A percentile compares a stretch with the other conserved stretches of the same genome.
Conservation (phyloP, 2,113 vertebrate genomes). For the Sinocyclocheilus anshuiensis region DNA sequence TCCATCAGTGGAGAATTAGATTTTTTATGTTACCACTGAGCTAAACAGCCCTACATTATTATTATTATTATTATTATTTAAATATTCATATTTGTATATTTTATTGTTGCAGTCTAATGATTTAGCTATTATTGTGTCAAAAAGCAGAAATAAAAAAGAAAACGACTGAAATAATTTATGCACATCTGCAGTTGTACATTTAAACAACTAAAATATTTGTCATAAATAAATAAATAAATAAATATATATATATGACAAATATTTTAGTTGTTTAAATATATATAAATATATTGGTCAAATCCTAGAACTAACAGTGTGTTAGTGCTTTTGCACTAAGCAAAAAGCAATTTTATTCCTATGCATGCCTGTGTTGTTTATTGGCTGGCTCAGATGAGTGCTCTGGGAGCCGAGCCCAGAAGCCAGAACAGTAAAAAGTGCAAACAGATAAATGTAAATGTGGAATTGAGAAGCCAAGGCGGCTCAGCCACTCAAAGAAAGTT, state of each 20-base stretch:
- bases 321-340: conserved; percentile 28
- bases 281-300: background rate
- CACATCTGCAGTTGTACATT: too few relatives aligned
- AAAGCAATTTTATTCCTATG: conserved; percentile 41
- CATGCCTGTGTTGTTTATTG: conserved; percentile 51
- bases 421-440: conserved; percentile 44
- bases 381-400: conserved; percentile 48
- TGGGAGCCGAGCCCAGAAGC: conserved; percentile 49
- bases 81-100: background rate
- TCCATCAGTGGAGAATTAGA: background rate
- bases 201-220: too few relatives aligned
- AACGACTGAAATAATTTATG: too few relatives aligned
- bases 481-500: conserved; percentile 7
- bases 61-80: background rate
- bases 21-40: background rate
- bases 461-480: conserved; percentile 37
- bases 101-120: background rate
- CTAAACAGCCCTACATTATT: background rate
- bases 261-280: too few relatives aligned
- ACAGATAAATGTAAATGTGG: conserved; percentile 52
- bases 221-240: too few relatives aligned
- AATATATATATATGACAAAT: too few relatives aligned
- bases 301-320: background rate
- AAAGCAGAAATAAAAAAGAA: background rate
- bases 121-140: background rate